Conservation (phyloP, 2,113 vertebrate genomes). For the Leiothrix lutea region DNA sequence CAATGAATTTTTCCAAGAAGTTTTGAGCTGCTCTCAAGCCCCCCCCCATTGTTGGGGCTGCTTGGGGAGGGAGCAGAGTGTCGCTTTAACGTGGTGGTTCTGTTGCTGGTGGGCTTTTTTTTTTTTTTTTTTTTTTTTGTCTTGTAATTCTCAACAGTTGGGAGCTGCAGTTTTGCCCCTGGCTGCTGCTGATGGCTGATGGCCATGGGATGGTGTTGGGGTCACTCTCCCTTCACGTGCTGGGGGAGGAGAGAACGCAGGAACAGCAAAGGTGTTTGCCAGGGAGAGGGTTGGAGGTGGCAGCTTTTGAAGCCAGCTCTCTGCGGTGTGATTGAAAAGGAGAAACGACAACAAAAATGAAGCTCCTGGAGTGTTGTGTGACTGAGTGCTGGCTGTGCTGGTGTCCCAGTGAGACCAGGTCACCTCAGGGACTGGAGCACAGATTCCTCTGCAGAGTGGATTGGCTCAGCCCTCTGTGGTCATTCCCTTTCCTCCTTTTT, state of each 20-base stretch:
- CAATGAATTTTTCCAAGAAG: no score
- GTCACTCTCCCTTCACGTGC: neutral
- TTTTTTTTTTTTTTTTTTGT: no score
- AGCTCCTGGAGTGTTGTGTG: neutral
- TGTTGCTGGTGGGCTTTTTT: conserved; percentile 24
- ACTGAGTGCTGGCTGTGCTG: rapidly evolving
- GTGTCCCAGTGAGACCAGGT: no score
- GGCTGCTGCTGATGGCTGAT: neutral
- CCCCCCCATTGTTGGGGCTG: conserved; percentile 50
- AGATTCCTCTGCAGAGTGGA: neutral
- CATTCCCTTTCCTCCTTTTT: no score
- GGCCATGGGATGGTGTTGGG: neutral
- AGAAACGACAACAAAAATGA: neutral
- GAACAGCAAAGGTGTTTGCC: rapidly evolving
- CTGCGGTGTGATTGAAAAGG: neutral
- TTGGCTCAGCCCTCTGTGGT: neutral
- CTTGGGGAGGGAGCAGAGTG: conserved; percentile 26
- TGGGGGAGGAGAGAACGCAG: rapidly evolving
- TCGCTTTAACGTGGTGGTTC: neutral
- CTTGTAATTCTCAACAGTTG: neutral
- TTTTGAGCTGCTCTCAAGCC: no score
- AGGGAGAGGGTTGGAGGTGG: neutral
- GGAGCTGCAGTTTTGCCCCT: neutral
- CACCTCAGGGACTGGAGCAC: neutral
- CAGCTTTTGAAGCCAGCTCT: neutral